Base-by-base conservation (phyloP, 2,113 vertebrate species). In the Myrmecobius fasciatus region DNA sequence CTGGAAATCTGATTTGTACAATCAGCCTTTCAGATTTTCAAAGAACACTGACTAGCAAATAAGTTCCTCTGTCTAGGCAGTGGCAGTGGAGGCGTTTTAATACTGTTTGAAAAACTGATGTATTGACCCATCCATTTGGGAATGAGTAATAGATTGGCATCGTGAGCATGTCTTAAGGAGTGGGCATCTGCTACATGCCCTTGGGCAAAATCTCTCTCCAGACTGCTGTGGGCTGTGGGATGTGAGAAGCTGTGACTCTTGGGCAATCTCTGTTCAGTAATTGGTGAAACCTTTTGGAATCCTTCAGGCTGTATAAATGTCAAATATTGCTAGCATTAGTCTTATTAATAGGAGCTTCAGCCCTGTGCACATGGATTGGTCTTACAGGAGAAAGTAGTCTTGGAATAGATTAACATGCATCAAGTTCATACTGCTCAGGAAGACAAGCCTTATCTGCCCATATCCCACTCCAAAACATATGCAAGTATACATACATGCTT, bases 301-400 rank as follows among this genome's bases (percentile, higher is more conserved):
- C 49, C 89, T 97, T 94, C 89, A 97, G 93, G 93, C 91, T 96
- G 24, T 75, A 67, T 94, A 96, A 95, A 97, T 97, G 95, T 96
- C 94, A 96, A 95, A 91, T 89, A 24, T 91, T 94, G 92, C 94
- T 94, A 28, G 53, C 94, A 53, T 91, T 90, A 49, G 46, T 5
- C 1, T 96, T 97, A 97, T 96, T 95, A 96, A 93, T 95, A 92
- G 96, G 83, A 51, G 26, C 92, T 95, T 17, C 67, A 24, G 20
- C 25, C 28, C 1, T 90, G 10, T 49, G 89, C 25, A 10, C 48
- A 75, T 52, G 25, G 60, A 12, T 67, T 83, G 48, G 89, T 93
- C 52, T 53, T 60, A 43, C 24, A 92, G 53, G 47, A 90, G 56
- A 75, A 60, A 89, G 31, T 26, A 60, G 54, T 53, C 91, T 75